These are phyloP conservation scores for Acromyrmex charruanus DNA, from an alignment of 1,140 invertebrate genomes.

Conservation along the genomic window DNA sequence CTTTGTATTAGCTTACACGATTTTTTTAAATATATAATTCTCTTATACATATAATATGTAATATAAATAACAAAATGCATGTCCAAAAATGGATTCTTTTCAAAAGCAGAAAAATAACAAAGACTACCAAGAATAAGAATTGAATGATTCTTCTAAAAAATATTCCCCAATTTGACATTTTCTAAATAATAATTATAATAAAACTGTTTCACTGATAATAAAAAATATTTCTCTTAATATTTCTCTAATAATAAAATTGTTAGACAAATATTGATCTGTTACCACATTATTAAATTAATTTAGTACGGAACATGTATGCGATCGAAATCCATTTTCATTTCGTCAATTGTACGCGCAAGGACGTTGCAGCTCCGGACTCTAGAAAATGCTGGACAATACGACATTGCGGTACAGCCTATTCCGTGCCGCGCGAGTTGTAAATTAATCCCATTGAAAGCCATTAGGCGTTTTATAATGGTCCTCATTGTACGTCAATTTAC, in stretches of 20 bases:
- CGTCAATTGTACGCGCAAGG: background rate
- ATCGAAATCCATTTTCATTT: constrained; percentile 18
- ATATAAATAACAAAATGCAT: background rate
- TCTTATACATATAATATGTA: background rate
- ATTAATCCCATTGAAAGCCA: constrained; percentile 83
- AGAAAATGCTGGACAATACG: constrained; percentile 41
- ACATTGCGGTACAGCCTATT: constrained; percentile 18
- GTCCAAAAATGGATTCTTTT: background rate
- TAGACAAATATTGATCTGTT: constrained; percentile 10
- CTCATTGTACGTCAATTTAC: constrained; percentile 82
- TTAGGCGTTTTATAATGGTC: constrained; percentile 78
- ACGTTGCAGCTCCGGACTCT: background rate
- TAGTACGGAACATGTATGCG: no score
- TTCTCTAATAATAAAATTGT: background rate
- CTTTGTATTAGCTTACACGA: background rate
- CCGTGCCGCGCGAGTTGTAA: constrained; percentile 61
- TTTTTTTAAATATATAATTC: background rate
- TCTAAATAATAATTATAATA: no score
- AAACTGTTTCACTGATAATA: no score
- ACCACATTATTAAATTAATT: constrained; percentile 7
- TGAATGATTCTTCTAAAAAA: background rate
- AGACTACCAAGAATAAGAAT: no score
- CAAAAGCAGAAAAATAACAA: background rate
- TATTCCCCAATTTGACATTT: background rate
- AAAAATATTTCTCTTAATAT: no score